Base-by-base conservation (phyloP, 2,888 invertebrate genomes). In the Candidula unifasciata region DNA sequence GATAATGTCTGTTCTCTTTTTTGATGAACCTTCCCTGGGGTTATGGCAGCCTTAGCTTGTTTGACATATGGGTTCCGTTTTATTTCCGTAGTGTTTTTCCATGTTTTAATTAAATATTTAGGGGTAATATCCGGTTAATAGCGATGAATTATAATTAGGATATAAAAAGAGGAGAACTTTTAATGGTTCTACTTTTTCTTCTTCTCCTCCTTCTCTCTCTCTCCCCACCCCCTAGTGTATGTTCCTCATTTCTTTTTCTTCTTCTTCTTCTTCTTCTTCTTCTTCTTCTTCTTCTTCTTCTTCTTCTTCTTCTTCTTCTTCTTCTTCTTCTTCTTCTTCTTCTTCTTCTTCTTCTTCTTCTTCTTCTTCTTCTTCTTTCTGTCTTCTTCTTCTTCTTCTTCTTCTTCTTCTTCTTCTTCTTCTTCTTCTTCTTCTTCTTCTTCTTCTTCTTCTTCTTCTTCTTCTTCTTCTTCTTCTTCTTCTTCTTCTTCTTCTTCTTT, bases 221-320 rank as follows among this genome's bases (percentile, higher is more conserved):
- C 18, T 18, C 60, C 16, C 60, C 60, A 8, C 16, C n/a, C 60
- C 16, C 60, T n/a, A 5, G 8, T 60, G 8, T 18, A 60, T 3
- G 3, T n/a, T 60, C 60, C n/a, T 60, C 44, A 3, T 60, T 3
- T 16, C 60, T 24, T 16, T 3, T 60, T 3, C 18, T 16, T 60
- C 24, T 60, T 10, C 60, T 18, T 18, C n/a, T 3, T 16, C 18
- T 16, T 3, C 18, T 24, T 18, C 24, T 16, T 3, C 30, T 68
- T 30, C 30, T 68, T 68, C 66, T 68, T 68, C 66, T 13, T 68
- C 66, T 66, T n/a, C 66, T 66, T 73, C 52, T 52, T 37, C 27
- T 27, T 73, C 37, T 73, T 27, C 27, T 73, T 27, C 33, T 37
- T 27, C 16, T 73, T 27, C 27, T 73, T 27, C 27, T 71, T 8